Percentiles rank a stretch among this genome's conserved stretches.
Evolutionary conservation across 2,888 invertebrate species (phyloP).

Genomic region (Amitus sp.): DNA sequence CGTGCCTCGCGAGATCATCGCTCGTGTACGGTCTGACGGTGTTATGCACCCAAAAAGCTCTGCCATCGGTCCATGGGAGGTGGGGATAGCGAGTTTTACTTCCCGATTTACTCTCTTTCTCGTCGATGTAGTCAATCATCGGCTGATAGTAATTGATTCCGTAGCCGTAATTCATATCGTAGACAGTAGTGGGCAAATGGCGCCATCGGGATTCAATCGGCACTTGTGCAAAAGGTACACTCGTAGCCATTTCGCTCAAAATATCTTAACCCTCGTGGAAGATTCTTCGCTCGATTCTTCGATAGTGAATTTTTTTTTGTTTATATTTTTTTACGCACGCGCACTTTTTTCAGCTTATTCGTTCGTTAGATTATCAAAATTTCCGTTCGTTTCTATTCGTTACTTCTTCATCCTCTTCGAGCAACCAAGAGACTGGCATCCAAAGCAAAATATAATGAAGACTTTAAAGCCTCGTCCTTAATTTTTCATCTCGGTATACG

Average conservation of each 20-base stretch:
- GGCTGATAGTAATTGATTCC: conserved; percentile 88
- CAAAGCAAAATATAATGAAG: conserved; percentile 7
- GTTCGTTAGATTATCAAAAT: conserved; percentile 3
- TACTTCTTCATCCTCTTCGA: conserved; percentile 10
- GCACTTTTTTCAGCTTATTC: background rate
- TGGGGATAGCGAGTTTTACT: conserved; percentile 70
- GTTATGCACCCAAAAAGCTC: conserved; percentile 69
- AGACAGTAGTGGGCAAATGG: conserved; percentile 71
- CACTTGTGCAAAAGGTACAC: conserved; percentile 54
- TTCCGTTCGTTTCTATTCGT: background rate
- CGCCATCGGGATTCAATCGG: conserved; percentile 60
- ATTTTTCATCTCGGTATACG: conserved; percentile 12
- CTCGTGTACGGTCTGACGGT: conserved; percentile 74
- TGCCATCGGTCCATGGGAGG: conserved; percentile 70
- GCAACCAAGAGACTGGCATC: conserved; percentile 14
- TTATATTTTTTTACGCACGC: too few relatives aligned
- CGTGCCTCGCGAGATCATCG: conserved; percentile 74
- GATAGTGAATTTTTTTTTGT: conserved; percentile 5
- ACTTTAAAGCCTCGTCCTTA: conserved; percentile 11
- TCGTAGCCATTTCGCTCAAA: conserved; percentile 55
- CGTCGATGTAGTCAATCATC: conserved; percentile 86
- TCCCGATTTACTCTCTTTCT: conserved; percentile 68
- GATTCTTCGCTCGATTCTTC: too few relatives aligned
- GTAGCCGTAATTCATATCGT: conserved; percentile 85
- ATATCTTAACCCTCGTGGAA: too few relatives aligned